phyloP scores from a whole-genome alignment of 2,888 invertebrate species.

The Dynastes hyllus region DNA sequence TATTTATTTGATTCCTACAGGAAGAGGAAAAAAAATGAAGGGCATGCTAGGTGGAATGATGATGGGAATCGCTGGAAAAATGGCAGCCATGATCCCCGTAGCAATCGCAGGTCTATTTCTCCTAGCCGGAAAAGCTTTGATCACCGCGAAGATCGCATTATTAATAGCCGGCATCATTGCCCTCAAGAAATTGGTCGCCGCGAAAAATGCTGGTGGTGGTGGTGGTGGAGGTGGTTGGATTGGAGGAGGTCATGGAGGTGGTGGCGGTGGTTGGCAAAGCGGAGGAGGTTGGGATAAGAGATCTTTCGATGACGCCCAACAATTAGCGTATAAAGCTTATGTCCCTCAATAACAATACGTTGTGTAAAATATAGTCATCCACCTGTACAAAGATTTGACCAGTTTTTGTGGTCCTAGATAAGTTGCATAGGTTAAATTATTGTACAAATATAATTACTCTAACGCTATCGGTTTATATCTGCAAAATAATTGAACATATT shows the following conservation, averaged over 20 bases:
- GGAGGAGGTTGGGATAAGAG: constrained; percentile 81
- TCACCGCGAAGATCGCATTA: constrained; percentile 85
- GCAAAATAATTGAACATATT: constrained; percentile 21
- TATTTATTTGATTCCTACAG: constrained; percentile 70
- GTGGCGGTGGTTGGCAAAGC: constrained; percentile 71
- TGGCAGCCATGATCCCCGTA: constrained; percentile 86
- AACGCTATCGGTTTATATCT: neutral
- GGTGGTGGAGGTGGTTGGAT: constrained; percentile 62
- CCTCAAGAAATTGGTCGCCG: constrained; percentile 84
- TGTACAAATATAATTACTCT: constrained; percentile 29
- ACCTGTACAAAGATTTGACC: constrained; percentile 56
- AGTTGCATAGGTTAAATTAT: constrained; percentile 34
- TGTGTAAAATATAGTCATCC: constrained; percentile 36
- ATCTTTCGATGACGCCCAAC: constrained; percentile 76
- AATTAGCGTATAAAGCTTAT: constrained; percentile 83
- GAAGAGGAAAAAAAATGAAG: constrained; percentile 87
- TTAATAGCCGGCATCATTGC: constrained; percentile 87
- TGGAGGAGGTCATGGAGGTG: constrained; percentile 69
- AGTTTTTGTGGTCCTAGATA: constrained; percentile 58
- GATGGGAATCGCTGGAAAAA: constrained; percentile 90
- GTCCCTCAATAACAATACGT: constrained; percentile 64
- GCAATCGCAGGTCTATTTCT: constrained; percentile 88
- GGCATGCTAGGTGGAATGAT: constrained; percentile 95
- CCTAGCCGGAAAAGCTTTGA: constrained; percentile 89
- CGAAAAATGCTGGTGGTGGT: constrained; percentile 75